Evolutionary conservation across 2,888 invertebrate genomes (phyloP), one percentile per base, ranked within the genome.

Genomic region (Zaprionus lineosus): DNA sequence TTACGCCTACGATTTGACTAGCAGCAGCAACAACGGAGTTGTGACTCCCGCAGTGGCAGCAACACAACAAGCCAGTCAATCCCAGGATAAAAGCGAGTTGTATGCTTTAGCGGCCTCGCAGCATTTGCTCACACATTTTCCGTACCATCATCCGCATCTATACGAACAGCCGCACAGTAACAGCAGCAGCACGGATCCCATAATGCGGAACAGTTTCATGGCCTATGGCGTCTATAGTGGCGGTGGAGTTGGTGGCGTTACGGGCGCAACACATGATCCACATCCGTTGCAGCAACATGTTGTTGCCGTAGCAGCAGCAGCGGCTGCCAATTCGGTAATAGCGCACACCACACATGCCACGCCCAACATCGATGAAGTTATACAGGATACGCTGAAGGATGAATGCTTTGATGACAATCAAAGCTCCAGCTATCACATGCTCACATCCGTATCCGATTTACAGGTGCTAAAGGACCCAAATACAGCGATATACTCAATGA

Each of bases 361-460:
- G 3, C 70, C 78, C 34, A 87, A 78, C 62, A 90, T 90, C n/a
- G 89, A 90, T 66, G 90, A 90, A 43, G 89, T 90, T 14, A 90
- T 90, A 40, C 88, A 89, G 71, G 90, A 90, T 37, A 89, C 90
- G 7, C 76, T 90, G 1, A 90, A 90, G 66, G 90, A 89, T 50
- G 90, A 90, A 57, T 89, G 89, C 55, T 74, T 88, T 11, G 89
- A 89, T 24, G 88, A 88, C 6, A 87, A 86, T 63, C 88, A 89
- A 39, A 58, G 66, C 16, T 74, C 84, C 11, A 89, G 87, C 58
- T 90, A 90, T 66, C 81, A 89, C 29, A 88, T 90, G 37, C 62
- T 90, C 11, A 86, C 88, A 12, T 78, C 89, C n/a, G 87, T 86
- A 0, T 74, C 76, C 3, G 89, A 89, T 53, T 52, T 89, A 15